These are phyloP conservation scores for Psittacula derbiana DNA, from an alignment of 2,797 vertebrate species.

Conservation along the genomic window DNA sequence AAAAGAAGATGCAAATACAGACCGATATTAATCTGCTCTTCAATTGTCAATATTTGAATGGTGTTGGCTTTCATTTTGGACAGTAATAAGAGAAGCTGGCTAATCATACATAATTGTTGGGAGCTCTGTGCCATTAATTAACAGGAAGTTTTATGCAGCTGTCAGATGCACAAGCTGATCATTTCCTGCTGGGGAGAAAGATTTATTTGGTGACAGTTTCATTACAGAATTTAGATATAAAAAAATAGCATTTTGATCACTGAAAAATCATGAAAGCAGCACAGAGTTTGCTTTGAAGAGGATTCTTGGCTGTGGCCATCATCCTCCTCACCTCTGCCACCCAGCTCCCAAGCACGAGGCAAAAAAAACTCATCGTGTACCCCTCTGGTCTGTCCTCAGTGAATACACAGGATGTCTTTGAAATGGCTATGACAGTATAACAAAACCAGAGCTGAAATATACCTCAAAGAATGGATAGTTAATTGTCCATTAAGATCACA, in stretches of 20 bases:
- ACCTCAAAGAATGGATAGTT: not conserved
- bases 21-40: not conserved
- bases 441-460: not conserved
- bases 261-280: not conserved
- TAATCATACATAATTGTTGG: constrained; percentile 2
- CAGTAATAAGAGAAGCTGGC: not conserved
- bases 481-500: not conserved
- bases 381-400: not conserved
- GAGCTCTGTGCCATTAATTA: not conserved
- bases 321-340: not conserved
- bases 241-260: not conserved
- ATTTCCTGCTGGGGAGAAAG: constrained; percentile 14
- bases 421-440: not conserved
- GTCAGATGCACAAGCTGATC: constrained; percentile 44
- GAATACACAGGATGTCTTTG: not conserved
- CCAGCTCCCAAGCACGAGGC: not conserved
- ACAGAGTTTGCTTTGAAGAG: not conserved
- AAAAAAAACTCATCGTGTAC: not conserved
- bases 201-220: not conserved
- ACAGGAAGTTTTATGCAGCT: constrained; percentile 46
- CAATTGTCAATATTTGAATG: not conserved
- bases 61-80: not conserved
- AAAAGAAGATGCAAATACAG: not conserved
- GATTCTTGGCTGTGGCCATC: not conserved
- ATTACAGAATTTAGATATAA: not conserved